Percentiles rank a stretch among this genome's conserved stretches.
Conservation (phyloP, 2,888 invertebrate species). For the Patella pellucida region DNA sequence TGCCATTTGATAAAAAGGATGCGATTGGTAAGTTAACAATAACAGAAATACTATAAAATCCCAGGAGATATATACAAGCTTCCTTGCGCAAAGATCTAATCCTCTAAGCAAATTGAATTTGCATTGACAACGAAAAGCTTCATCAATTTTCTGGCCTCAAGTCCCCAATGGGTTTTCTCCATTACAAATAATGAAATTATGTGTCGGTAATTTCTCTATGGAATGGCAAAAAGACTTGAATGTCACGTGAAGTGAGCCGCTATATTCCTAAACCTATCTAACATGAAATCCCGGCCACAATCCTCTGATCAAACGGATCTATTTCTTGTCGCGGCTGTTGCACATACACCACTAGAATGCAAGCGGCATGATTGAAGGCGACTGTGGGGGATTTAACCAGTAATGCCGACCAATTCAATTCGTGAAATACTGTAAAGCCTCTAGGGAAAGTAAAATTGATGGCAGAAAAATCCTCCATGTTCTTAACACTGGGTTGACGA, state of each 20-base stretch:
- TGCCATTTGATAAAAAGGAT: too few species aligned
- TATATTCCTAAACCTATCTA: constrained; percentile 14
- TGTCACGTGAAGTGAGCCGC: constrained; percentile 19
- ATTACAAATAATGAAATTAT: constrained; percentile 36
- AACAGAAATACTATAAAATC: too few species aligned
- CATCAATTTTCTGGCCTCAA: constrained; percentile 24
- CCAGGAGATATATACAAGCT: too few species aligned
- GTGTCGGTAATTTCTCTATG: constrained; percentile 27
- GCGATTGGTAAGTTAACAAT: too few species aligned
- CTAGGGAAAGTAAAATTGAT: constrained; percentile 19
- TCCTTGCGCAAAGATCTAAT: constrained; percentile 9
- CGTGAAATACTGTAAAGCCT: constrained; percentile 21
- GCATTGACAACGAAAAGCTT: constrained; percentile 29
- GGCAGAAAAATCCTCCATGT: constrained; percentile 14
- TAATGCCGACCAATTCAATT: constrained; percentile 26
- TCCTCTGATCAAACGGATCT: neutral
- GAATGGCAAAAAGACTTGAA: constrained; percentile 20
- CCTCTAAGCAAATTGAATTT: constrained; percentile 27
- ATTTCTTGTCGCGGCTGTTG: neutral
- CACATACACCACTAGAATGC: neutral
- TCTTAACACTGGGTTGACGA: constrained; percentile 21
- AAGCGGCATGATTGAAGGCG: constrained; percentile 5
- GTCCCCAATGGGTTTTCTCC: constrained; percentile 23
- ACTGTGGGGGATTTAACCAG: constrained; percentile 11
- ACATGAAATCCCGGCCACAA: neutral